phyloP scores from a whole-genome alignment of 1,140 invertebrate species.

The Pogonomyrmex californicus region DNA sequence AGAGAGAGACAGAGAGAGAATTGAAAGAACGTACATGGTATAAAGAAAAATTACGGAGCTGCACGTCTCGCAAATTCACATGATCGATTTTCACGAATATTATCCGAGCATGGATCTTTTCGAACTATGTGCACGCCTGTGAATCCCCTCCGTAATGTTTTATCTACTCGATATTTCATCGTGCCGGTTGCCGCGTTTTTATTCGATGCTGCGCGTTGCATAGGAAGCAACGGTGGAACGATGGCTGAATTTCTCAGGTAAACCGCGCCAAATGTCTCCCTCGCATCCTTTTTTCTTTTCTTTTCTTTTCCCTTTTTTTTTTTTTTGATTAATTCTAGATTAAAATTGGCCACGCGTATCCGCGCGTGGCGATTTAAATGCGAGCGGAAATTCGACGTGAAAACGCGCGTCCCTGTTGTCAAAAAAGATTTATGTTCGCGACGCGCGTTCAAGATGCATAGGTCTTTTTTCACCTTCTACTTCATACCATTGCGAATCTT shows the following conservation, averaged over 20 bases:
- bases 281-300: too few relatives aligned
- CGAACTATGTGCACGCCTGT: neutral
- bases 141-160: conserved; percentile 19
- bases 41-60: neutral
- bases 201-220: conserved; percentile 32
- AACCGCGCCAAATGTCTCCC: neutral
- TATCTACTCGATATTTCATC: conserved; percentile 2
- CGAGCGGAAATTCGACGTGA: neutral
- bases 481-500: neutral
- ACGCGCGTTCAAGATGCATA: neutral
- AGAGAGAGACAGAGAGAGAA: neutral
- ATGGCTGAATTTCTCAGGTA: conserved; percentile 68
- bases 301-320: too few relatives aligned
- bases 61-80: neutral
- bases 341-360: neutral
- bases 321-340: neutral
- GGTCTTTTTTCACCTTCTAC: neutral
- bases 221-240: conserved; percentile 24
- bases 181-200: conserved; percentile 28
- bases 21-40: neutral
- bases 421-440: neutral
- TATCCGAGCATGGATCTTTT: neutral
- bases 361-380: neutral
- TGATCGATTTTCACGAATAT: neutral
- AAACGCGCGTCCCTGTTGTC: neutral